Evolutionary conservation across 2,888 invertebrate genomes (phyloP), one percentile per base, ranked within the genome.

Genomic region (Adineta ricciae): DNA sequence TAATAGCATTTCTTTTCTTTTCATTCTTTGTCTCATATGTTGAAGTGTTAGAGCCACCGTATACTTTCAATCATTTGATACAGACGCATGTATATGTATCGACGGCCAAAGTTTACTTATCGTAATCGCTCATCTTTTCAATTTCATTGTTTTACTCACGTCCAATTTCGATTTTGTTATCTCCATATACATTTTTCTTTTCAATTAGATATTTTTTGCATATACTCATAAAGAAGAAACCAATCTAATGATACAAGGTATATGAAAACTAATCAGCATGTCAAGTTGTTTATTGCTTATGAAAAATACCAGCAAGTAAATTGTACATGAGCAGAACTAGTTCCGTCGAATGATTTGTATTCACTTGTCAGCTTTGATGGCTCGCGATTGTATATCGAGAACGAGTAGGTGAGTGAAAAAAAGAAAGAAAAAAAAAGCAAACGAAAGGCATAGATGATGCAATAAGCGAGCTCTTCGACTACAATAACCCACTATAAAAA

Each of bases 111-210:
- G 64, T 64, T 27, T 64, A 64, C 64, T 64, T 64, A 24, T 32
- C 64, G 32, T 64, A 64, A 64, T 64, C 64, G 64, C 64, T 36
- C 64, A 36, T 64, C 64, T 36, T 32, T 64, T 19, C 16, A 64
- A 64, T 36, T 32, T 64, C 64, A 64, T 64, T 64, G 64, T 64
- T 64, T 19, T 64, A 64, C 64, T 64, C 64, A 64, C 64, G 64
- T 64, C 27, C 64, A 64, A 50, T 50, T 50, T 50, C n/a, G n/a
- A n/a, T n/a, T 50, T 50, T 27, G 27, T 14, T 32, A 64, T 64
- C 32, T 14, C 7, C 14, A 32, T 36, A 16, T 16, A 16, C 27
- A 32, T 32, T 64, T 5, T 14, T 19, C 16, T 64, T 64, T 64
- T 19, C 32, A 64, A 64, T 64, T 36, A 64, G 32, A 64, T 64